Conservation (phyloP, 2,888 invertebrate genomes). For the Amphipoea lucens region DNA sequence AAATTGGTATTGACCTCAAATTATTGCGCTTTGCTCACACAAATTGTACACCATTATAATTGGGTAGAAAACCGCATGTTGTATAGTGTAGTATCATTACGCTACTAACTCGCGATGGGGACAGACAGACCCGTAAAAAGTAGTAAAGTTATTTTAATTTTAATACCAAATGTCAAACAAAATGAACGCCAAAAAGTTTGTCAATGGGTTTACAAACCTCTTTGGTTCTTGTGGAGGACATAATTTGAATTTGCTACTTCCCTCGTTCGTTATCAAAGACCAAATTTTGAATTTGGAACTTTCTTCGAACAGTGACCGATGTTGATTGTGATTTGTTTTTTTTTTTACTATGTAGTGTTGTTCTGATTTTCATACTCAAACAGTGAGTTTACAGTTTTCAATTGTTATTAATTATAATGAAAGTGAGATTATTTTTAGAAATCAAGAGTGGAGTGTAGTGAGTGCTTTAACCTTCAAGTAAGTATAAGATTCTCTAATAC, state of each 20-base stretch:
- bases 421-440: neutral
- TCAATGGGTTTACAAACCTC: conserved; percentile 10
- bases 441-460: neutral
- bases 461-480: neutral
- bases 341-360: conserved; percentile 2
- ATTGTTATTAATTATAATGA: neutral
- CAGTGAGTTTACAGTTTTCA: neutral
- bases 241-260: conserved; percentile 40
- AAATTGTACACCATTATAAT: conserved; percentile 77
- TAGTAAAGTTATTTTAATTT: conserved; percentile 34
- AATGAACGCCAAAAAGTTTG: too few relatives aligned
- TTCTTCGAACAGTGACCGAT: neutral
- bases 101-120: conserved; percentile 66
- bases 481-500: neutral
- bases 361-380: neutral
- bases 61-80: conserved; percentile 74
- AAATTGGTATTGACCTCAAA: conserved; percentile 70
- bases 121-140: conserved; percentile 66
- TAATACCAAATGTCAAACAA: conserved; percentile 4
- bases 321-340: conserved; percentile 20
- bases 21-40: conserved; percentile 73
- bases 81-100: conserved; percentile 75
- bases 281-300: conserved; percentile 42
- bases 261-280: conserved; percentile 12
- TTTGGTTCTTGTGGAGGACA: conserved; percentile 13